Percentiles rank a stretch among this genome's conserved stretches.
Evolutionary conservation across 1,140 invertebrate genomes (phyloP).

Genomic region (Pseudomyrmex pallidus): DNA sequence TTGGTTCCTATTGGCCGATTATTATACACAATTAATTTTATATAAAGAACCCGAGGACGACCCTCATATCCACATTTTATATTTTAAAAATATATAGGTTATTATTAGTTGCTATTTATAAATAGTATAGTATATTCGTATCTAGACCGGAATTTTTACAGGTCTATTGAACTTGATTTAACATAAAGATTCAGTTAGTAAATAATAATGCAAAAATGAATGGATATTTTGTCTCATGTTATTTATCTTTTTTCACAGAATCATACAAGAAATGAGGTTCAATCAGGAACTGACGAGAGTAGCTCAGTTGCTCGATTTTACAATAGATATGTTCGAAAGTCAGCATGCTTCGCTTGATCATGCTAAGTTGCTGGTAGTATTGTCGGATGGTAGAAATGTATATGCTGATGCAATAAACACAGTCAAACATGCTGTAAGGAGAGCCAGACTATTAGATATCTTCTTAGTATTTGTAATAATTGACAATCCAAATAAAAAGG

Average conservation of each 20-base stretch:
- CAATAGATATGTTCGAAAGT: conserved; percentile 89
- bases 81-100: too few relatives aligned
- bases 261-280: conserved; percentile 92
- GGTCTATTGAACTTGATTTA: not conserved
- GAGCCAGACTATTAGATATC: conserved; percentile 92
- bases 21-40: too few relatives aligned
- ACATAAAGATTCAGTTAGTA: too few relatives aligned
- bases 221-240: not conserved
- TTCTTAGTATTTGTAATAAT: conserved; percentile 98
- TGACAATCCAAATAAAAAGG: conserved; percentile 96
- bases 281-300: conserved; percentile 93
- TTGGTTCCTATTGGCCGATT: too few relatives aligned
- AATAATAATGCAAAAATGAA: not conserved
- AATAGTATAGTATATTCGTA: too few relatives aligned
- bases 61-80: too few relatives aligned
- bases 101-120: not conserved
- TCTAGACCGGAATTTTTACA: too few relatives aligned
- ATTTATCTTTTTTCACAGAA: conserved; percentile 75
- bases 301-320: conserved; percentile 92
- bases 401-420: conserved; percentile 94
- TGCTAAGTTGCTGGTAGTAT: conserved; percentile 95
- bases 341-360: conserved; percentile 86
- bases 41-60: too few relatives aligned
- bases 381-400: conserved; percentile 97
- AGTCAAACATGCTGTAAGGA: conserved; percentile 92